A percentile compares a stretch with the other conserved stretches of the same genome.
Evolutionary conservation across 2,113 vertebrate species (phyloP).

Genomic region (Phalacrocorax aristotelis): DNA sequence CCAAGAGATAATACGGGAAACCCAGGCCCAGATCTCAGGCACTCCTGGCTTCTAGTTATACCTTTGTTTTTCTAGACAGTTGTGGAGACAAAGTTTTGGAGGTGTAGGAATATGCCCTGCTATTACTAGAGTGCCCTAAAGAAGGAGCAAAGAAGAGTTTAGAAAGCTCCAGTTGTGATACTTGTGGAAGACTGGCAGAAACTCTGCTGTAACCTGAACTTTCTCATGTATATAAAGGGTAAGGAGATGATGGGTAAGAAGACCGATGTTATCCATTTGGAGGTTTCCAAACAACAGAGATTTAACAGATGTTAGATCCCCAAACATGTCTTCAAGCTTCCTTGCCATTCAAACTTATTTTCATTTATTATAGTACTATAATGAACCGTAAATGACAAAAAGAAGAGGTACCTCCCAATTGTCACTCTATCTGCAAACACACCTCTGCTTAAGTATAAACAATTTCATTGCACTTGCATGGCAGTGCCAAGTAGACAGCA

Average conservation of each 20-base stretch:
- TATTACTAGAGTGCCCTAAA: background rate
- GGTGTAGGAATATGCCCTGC: background rate
- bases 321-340: background rate
- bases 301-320: background rate
- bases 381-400: background rate
- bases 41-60: background rate
- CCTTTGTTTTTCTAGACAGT: background rate
- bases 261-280: background rate
- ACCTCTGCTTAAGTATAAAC: background rate
- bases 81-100: background rate
- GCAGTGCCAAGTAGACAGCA: fast-evolving
- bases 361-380: background rate
- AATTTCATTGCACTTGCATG: background rate
- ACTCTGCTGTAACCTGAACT: too few relatives aligned
- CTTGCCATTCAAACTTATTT: background rate
- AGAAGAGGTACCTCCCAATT: background rate
- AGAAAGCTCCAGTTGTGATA: too few relatives aligned
- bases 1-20: background rate
- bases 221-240: too few relatives aligned
- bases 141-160: background rate
- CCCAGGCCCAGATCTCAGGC: background rate
- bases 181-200: too few relatives aligned
- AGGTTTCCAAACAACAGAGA: background rate
- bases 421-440: background rate
- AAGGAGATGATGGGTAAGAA: too few relatives aligned